Evolutionary conservation across 2,888 invertebrate species (phyloP).

Genomic region (Sarcophaga carnaria): DNA sequence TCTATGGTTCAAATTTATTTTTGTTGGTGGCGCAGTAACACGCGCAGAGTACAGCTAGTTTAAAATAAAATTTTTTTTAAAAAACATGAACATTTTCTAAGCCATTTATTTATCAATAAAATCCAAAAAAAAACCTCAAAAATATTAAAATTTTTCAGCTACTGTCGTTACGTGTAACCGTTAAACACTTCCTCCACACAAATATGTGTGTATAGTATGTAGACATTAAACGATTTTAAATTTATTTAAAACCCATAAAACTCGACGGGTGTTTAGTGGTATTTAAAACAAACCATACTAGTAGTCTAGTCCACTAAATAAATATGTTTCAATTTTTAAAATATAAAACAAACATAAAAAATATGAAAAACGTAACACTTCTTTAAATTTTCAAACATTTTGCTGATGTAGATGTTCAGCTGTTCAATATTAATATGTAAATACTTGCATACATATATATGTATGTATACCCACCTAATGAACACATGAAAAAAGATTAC

Average conservation of each 20-base stretch:
- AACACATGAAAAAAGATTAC: no score
- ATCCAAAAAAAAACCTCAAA: background rate
- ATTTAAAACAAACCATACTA: background rate
- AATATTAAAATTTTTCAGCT: constrained; percentile 5
- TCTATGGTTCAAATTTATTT: no score
- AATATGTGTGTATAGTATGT: background rate
- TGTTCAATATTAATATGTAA: no score
- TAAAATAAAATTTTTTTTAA: no score
- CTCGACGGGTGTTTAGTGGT: constrained; percentile 15
- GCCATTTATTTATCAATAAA: no score
- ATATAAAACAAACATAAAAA: background rate
- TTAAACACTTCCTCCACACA: background rate
- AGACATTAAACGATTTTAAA: background rate
- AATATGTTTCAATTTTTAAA: background rate
- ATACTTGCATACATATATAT: no score
- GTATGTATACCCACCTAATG: no score
- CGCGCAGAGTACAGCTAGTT: no score
- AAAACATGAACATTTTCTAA: background rate
- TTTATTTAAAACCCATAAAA: constrained; percentile 30
- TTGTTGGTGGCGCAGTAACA: no score
- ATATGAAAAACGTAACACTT: no score
- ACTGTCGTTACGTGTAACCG: background rate
- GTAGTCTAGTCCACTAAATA: background rate
- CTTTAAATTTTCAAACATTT: no score
- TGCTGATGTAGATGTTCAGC: no score